Conservation (phyloP, 2,797 vertebrate genomes). For the Mionectes olivaceus region DNA sequence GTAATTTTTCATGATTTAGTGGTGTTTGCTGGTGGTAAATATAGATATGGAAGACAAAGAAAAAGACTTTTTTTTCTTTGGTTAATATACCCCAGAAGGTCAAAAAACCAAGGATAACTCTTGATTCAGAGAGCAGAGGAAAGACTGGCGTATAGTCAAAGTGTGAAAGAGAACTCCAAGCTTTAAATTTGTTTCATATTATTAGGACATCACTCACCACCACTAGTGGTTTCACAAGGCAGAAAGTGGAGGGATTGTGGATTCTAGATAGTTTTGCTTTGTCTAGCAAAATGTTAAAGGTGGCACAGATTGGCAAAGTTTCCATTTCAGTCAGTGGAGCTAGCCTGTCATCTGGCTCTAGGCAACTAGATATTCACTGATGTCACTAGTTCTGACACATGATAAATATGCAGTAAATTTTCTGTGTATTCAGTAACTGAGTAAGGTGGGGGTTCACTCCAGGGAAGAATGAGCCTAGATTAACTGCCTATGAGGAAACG, state of each 20-base stretch:
- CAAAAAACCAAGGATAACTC: background rate
- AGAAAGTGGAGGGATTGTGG: background rate
- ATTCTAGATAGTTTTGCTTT: background rate
- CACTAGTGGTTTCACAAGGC: background rate
- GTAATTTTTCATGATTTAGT: background rate
- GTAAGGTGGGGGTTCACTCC: background rate
- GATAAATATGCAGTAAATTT: constrained; percentile 11
- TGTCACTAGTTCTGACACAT: constrained; percentile 4
- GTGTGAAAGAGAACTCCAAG: background rate
- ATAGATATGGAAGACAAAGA: background rate
- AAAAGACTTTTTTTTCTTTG: background rate
- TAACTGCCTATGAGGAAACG: background rate
- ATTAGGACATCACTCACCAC: background rate
- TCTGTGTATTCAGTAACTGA: constrained; percentile 1
- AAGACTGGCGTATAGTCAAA: background rate
- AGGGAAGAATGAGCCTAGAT: background rate
- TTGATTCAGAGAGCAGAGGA: background rate
- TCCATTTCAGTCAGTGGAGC: background rate
- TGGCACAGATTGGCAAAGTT: background rate
- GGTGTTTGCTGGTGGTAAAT: background rate
- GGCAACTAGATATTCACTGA: background rate
- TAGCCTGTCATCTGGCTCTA: background rate
- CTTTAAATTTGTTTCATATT: background rate
- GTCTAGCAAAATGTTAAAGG: background rate
- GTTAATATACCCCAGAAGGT: background rate